Percentiles rank a stretch among this genome's conserved stretches.
Conservation (phyloP, 2,888 invertebrate species). For the Chymomyza amoena region DNA sequence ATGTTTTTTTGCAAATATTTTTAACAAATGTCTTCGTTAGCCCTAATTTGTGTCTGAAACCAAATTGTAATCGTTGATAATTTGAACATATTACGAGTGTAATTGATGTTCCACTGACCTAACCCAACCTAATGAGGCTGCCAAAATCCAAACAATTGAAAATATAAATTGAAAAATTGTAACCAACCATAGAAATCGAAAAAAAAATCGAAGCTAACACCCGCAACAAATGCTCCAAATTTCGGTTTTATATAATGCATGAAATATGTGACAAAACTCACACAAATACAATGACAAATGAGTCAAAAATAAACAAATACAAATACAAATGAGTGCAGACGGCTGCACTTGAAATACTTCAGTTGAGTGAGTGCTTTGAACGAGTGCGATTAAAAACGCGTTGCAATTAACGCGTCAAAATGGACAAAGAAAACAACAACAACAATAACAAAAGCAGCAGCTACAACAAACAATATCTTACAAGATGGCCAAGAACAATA, state of each 20-base stretch:
- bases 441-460: background rate
- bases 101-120: background rate
- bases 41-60: background rate
- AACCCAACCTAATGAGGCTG: background rate
- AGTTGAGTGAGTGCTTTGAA: slow-evolving; percentile 5
- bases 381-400: slow-evolving; percentile 24
- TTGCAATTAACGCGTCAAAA: slow-evolving; percentile 28
- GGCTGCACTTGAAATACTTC: slow-evolving; percentile 9
- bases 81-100: background rate
- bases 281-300: slow-evolving; percentile 1
- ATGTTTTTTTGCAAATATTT: background rate
- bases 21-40: background rate
- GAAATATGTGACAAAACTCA: slow-evolving; percentile 7
- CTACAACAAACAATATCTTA: background rate
- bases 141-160: background rate
- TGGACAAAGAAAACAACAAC: slow-evolving; percentile 21
- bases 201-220: background rate
- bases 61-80: background rate
- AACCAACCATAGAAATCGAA: background rate
- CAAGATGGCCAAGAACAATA: background rate
- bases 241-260: background rate
- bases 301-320: slow-evolving; percentile 5
- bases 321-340: background rate
- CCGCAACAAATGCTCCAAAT: background rate
- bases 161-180: background rate